Evolutionary conservation across 1,140 invertebrate genomes (phyloP), one percentile per base, ranked within the genome.

Genomic region (Probaryconus sp.): DNA sequence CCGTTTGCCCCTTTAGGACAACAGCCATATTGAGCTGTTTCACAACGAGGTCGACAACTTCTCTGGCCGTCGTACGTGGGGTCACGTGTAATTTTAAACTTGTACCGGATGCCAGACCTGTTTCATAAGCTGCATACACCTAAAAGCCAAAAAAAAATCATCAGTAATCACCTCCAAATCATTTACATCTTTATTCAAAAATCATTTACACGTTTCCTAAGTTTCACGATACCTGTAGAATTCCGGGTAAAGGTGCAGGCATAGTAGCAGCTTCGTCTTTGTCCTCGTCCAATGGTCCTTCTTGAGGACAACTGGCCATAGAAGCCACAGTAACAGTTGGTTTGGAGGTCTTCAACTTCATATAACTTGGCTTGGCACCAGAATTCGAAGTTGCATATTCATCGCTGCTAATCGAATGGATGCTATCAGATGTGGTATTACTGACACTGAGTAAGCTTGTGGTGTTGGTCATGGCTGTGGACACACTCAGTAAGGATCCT

Each of bases 81-180:
- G 95, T 97, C 0, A 98, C 95, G 84, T 98, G 95, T 0, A 99
- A 88, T 81, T 96, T 97, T 0, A 99, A 91, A 75, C 95, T 97
- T 1, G 96, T 98, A 0, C 96, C 97, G 31, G 91, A 92, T 2
- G 95, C 95, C 58, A 98, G 84, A 14, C 97, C 97, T 0, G 96
- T 98, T 72, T 98, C 95, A 83, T 98, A 99, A 2, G 97, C 96
- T 0, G 96, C 96, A 82, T 94, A 98, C 14, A 99, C 96, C 85
- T 93, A 88, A 2, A 78, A 60, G n/a, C n/a, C n/a, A n/a, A n/a
- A n/a, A n/a, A n/a, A n/a, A n/a, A 10, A 61, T 58, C 1, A 1
- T 20, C n/a, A 11, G 4, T 7, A 13, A 18, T 18, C 2, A 24
- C 24, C 13, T 37, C 17, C 14, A 43, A 43, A 20, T 20, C 5